Percentiles rank a stretch among this genome's conserved stretches.
Evolutionary conservation across 2,113 vertebrate species (phyloP).

Genomic region (Chloebia gouldiae): DNA sequence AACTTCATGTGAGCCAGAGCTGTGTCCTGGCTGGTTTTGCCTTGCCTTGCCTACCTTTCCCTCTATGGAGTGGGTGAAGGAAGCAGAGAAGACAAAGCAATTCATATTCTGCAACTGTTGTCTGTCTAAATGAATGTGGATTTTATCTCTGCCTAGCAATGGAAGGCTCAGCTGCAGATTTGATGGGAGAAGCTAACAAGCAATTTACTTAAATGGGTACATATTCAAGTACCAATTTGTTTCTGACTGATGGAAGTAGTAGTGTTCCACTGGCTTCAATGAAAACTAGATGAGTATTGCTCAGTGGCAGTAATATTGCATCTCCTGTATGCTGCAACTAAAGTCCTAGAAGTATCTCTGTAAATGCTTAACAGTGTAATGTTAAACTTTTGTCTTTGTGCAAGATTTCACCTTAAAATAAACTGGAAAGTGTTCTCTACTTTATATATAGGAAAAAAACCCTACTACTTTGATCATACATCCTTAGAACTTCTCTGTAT

Average conservation of each 20-base stretch:
- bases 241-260: slow-evolving; percentile 25
- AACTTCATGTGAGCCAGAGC: not conserved
- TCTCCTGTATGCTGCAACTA: not conserved
- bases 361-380: not conserved
- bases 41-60: not conserved
- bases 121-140: not conserved
- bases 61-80: not conserved
- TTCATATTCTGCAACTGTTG: fast-evolving
- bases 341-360: not conserved
- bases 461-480: not conserved
- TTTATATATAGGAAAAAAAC: not conserved
- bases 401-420: not conserved
- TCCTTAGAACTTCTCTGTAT: not conserved
- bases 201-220: slow-evolving; percentile 14
- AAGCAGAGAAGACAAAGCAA: not conserved
- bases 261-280: not conserved
- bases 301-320: not conserved
- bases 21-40: not conserved
- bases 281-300: not conserved
- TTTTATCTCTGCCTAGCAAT: not conserved
- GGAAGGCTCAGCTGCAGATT: not conserved
- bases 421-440: not conserved
- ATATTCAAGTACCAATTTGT: not conserved
- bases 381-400: not conserved
- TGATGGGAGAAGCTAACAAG: slow-evolving; percentile 9